These are phyloP conservation scores for Xylota segnis DNA, from an alignment of 2,888 invertebrate genomes.

Conservation along the genomic window DNA sequence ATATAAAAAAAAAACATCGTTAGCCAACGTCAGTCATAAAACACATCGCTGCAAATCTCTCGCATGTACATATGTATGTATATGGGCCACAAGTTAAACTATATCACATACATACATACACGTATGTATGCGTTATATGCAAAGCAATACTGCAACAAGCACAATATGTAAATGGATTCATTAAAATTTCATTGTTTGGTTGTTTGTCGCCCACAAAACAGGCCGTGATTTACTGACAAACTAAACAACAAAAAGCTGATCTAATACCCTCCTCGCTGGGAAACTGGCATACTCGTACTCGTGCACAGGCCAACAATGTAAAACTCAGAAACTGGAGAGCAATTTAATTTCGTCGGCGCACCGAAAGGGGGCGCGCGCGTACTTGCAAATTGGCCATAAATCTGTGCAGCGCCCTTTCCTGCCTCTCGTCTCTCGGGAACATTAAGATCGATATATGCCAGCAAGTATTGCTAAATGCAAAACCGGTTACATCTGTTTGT, in stretches of 20 bases:
- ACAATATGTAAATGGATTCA: constrained; percentile 9
- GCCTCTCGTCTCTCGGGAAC: background rate
- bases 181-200: constrained; percentile 24
- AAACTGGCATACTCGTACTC: too few species aligned
- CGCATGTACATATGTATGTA: too few species aligned
- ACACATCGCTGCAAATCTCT: constrained; percentile 1
- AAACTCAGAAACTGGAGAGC: constrained; percentile 7
- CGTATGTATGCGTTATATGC: background rate
- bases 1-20: background rate
- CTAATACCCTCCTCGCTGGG: constrained; percentile 16
- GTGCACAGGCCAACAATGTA: background rate
- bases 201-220: constrained; percentile 25
- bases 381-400: constrained; percentile 29
- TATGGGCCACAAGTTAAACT: constrained; percentile 10
- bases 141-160: background rate
- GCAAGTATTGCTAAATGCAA: constrained; percentile 42
- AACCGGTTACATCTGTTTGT: constrained; percentile 52
- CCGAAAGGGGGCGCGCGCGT: background rate
- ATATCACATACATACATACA: background rate
- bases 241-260: constrained; percentile 26
- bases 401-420: constrained; percentile 28
- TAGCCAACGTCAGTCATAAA: constrained; percentile 6
- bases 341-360: constrained; percentile 11
- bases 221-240: constrained; percentile 22
- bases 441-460: constrained; percentile 7